phyloP scores from a whole-genome alignment of 1,140 invertebrate genomes.

The Leptoteleia sp. region DNA sequence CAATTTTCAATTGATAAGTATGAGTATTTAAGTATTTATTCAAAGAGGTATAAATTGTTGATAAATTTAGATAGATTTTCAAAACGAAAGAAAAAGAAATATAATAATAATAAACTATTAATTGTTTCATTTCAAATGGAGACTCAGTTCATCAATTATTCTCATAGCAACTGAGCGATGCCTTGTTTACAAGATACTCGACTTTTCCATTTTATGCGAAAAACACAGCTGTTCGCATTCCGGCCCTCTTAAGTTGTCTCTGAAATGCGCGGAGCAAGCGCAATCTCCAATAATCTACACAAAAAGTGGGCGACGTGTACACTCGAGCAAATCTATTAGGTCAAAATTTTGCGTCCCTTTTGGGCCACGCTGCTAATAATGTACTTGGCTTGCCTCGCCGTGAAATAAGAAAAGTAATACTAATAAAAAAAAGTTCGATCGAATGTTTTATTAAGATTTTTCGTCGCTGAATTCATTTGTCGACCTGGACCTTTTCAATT shows the following conservation, averaged over 20 bases:
- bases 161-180: conserved; percentile 44
- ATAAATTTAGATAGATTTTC: no score
- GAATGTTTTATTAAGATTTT: conserved; percentile 20
- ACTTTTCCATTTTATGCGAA: conserved; percentile 54
- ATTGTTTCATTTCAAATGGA: conserved; percentile 12
- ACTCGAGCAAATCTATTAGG: background rate
- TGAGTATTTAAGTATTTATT: no score
- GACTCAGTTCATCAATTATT: conserved; percentile 64
- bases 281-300: conserved; percentile 28
- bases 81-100: no score
- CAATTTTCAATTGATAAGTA: no score
- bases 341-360: no score
- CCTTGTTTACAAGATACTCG: conserved; percentile 67
- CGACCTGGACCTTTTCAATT: conserved; percentile 29
- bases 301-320: conserved; percentile 8
- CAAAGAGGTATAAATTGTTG: no score
- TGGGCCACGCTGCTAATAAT: no score
- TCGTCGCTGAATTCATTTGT: conserved; percentile 16
- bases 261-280: conserved; percentile 8
- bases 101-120: conserved; percentile 11
- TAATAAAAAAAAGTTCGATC: conserved; percentile 2
- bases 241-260: conserved; percentile 15
- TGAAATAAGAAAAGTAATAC: no score
- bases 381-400: no score
- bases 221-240: conserved; percentile 21